Conservation (phyloP, 2,113 vertebrate species). For the Pedetes capensis region DNA sequence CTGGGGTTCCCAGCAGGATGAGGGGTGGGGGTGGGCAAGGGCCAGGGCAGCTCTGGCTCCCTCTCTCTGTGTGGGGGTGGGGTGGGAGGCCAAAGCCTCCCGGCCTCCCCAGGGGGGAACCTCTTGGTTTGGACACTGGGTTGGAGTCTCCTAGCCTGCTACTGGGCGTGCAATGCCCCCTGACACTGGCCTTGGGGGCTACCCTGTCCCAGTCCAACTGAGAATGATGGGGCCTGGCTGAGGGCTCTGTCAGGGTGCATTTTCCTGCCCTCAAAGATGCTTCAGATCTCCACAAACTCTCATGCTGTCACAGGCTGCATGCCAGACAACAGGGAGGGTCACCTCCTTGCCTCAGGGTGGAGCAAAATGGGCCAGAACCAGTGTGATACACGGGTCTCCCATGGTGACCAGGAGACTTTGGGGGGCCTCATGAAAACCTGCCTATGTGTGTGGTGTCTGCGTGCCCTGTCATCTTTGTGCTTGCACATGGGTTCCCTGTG, state of each 20-base stretch:
- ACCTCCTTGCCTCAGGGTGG: not conserved
- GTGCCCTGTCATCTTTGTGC: not conserved
- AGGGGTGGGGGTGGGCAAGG: not conserved
- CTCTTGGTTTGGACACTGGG: not conserved
- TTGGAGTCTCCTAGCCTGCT: not conserved
- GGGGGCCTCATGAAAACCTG: not conserved
- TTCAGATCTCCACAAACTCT: not conserved
- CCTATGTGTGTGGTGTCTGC: not conserved
- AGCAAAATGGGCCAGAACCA: not conserved
- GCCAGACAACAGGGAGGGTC: not conserved
- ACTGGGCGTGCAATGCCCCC: not conserved
- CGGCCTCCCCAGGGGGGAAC: not conserved
- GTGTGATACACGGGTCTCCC: accelerated
- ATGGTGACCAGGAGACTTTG: not conserved
- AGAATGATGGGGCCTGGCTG: not conserved
- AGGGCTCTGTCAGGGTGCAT: not conserved
- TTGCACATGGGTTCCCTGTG: not conserved
- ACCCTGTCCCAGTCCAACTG: not conserved
- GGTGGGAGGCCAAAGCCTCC: not conserved
- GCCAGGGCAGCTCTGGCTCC: not conserved
- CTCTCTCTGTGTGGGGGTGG: not conserved
- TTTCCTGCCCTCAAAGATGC: not conserved
- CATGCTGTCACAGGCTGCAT: not conserved
- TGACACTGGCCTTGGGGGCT: not conserved
- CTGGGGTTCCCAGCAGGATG: constrained; percentile 33